A percentile compares a stretch with the other conserved stretches of the same genome.
phyloP scores from a whole-genome alignment of 2,797 vertebrate species.

The Squalus acanthias region DNA sequence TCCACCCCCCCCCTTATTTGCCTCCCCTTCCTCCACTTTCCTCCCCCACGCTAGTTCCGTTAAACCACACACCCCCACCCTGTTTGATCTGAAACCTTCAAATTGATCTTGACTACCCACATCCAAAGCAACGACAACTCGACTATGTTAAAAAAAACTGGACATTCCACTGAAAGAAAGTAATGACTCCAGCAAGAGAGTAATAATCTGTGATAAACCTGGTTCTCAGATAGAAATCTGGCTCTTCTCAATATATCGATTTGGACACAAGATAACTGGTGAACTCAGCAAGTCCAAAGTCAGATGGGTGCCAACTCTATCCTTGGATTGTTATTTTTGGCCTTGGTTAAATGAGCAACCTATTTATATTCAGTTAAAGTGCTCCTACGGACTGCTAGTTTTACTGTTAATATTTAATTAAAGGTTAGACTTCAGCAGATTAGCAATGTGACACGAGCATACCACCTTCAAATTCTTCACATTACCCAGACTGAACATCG shows the following conservation, averaged over 20 bases:
- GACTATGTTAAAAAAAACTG: neutral
- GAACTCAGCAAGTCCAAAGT: constrained; percentile 7
- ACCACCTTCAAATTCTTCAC: neutral
- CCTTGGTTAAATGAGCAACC: neutral
- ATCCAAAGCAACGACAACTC: neutral
- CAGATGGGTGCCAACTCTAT: neutral
- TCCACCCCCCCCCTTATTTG: neutral
- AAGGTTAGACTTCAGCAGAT: neutral
- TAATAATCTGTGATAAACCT: neutral
- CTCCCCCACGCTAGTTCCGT: neutral
- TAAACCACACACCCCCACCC: neutral
- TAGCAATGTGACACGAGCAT: neutral
- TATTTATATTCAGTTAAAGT: constrained; percentile 9
- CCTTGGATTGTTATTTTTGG: constrained; percentile 3
- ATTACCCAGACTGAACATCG: neutral
- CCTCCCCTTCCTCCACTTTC: neutral
- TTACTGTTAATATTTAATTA: constrained; percentile 13
- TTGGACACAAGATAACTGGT: neutral
- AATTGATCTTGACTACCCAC: neutral
- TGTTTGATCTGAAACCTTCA: neutral
- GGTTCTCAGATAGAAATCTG: neutral
- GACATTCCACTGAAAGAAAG: neutral
- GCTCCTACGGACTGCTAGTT: neutral
- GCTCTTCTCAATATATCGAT: neutral
- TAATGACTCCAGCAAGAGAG: neutral